Conservation (phyloP, 2,797 vertebrate genomes). For the Sylvilagus floridanus region DNA sequence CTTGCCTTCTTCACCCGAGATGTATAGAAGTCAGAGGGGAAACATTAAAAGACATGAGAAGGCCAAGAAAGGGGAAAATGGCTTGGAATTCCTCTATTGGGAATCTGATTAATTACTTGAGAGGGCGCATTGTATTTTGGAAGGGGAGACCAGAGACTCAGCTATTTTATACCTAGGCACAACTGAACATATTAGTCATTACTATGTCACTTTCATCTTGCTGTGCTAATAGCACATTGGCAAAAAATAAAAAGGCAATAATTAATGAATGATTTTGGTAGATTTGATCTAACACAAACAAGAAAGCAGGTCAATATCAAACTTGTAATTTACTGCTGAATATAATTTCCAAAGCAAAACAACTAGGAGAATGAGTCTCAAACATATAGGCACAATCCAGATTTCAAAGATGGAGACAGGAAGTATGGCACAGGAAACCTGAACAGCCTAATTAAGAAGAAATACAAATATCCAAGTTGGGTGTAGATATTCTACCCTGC, state of each 20-base stretch:
- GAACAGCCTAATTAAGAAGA: not conserved
- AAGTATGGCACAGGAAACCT: not conserved
- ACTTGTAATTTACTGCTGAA: not conserved
- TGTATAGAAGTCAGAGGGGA: not conserved
- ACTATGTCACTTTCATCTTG: not conserved
- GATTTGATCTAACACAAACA: not conserved
- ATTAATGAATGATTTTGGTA: not conserved
- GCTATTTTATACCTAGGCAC: not conserved
- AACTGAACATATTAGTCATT: conserved; percentile 16
- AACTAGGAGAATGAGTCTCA: not conserved
- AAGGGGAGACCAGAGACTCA: not conserved
- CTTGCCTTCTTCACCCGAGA: not conserved
- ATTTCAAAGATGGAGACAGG: conserved; percentile 11
- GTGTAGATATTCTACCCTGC: not conserved
- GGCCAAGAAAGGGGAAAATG: not conserved
- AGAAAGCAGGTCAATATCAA: conserved; percentile 24
- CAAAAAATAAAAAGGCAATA: not conserved
- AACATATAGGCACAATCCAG: not conserved
- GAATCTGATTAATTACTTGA: conserved; percentile 3
- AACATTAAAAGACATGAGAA: not conserved
- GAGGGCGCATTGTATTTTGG: not conserved
- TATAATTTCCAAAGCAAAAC: conserved; percentile 19
- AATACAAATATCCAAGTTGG: not conserved
- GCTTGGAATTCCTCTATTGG: not conserved
- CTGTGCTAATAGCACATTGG: not conserved